phyloP scores from a whole-genome alignment of 2,888 invertebrate genomes.

The Parnassius smintheus region DNA sequence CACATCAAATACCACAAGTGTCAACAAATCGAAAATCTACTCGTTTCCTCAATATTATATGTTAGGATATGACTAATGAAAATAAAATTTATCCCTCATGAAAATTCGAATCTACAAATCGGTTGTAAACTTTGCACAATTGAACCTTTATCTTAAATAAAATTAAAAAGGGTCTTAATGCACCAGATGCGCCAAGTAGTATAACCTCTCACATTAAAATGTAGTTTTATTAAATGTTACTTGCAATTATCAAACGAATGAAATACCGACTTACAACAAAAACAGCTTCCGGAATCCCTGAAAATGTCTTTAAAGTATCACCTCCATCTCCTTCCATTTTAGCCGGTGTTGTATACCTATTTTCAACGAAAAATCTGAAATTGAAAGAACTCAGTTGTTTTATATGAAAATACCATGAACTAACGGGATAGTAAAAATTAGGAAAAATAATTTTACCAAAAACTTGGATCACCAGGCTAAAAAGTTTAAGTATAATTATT shows the following conservation, averaged over 20 bases:
- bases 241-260: not conserved
- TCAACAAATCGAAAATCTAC: no score
- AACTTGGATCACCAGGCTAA: not conserved
- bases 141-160: not conserved
- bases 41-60: no score
- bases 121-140: no score
- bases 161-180: not conserved
- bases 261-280: slow-evolving; percentile 87
- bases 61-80: no score
- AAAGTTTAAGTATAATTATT: no score
- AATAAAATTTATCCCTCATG: no score
- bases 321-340: slow-evolving; percentile 71
- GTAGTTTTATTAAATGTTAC: no score
- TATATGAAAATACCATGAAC: not conserved
- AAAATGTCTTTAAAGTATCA: slow-evolving; percentile 83
- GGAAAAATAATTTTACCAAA: not conserved
- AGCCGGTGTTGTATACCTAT: slow-evolving; percentile 3
- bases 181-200: slow-evolving; percentile 18
- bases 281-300: slow-evolving; percentile 93
- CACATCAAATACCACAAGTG: no score
- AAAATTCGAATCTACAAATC: no score
- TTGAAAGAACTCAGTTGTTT: not conserved
- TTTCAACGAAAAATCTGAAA: not conserved
- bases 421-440: not conserved
- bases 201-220: slow-evolving; percentile 17